These are phyloP conservation scores for Tenthredo livida DNA, from an alignment of 2,888 invertebrate genomes.

Conservation along the genomic window DNA sequence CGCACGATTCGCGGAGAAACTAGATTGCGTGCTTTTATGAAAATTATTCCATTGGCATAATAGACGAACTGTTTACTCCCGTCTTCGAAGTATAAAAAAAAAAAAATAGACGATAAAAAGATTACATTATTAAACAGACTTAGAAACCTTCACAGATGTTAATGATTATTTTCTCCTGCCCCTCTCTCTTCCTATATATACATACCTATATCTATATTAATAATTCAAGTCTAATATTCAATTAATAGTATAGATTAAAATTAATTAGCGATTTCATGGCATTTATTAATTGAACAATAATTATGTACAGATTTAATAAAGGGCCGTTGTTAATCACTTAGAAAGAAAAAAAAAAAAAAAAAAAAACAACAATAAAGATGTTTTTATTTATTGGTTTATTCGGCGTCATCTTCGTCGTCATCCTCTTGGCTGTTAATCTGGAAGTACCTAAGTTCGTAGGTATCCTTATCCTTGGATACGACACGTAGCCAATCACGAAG, in stretches of 20 bases:
- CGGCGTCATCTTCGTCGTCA: slow-evolving; percentile 92
- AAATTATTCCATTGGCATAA: not conserved
- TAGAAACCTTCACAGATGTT: not conserved
- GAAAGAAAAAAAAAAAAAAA: slow-evolving; percentile 54
- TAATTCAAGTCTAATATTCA: not conserved
- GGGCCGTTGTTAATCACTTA: slow-evolving; percentile 57
- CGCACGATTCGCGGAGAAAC: not conserved
- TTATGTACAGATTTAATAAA: slow-evolving; percentile 66
- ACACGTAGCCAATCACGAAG: slow-evolving; percentile 99
- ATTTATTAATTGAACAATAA: slow-evolving; percentile 65
- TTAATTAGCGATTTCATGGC: slow-evolving; percentile 51
- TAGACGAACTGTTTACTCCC: not conserved
- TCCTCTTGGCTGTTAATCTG: slow-evolving; percentile 92
- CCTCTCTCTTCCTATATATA: not conserved
- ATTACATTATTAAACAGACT: not conserved
- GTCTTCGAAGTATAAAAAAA: not conserved
- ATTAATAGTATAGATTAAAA: not conserved
- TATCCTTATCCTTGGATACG: slow-evolving; percentile 97
- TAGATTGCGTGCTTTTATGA: not conserved
- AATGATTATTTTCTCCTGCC: not conserved
- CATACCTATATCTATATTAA: not conserved
- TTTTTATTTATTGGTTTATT: slow-evolving; percentile 80
- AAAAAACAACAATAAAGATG: slow-evolving; percentile 45
- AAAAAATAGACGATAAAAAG: not conserved
- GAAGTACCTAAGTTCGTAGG: slow-evolving; percentile 99